Percentiles rank a stretch among this genome's conserved stretches.
Conservation (phyloP, 2,888 invertebrate species). For the Hirtodrosophila histrioides region DNA sequence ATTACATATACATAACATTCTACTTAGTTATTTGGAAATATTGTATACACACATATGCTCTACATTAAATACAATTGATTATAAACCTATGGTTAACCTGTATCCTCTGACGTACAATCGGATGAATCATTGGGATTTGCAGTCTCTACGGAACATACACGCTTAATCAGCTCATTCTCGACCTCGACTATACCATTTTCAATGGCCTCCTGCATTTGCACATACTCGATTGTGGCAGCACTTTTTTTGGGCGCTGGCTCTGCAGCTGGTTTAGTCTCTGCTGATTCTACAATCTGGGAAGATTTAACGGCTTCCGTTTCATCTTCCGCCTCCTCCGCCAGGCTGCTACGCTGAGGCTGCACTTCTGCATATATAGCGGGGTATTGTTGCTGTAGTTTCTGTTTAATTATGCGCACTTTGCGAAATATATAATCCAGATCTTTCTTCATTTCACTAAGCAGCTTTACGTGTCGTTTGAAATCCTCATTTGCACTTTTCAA, state of each 20-base stretch:
- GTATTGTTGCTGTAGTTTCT: conserved; percentile 90
- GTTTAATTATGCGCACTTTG: conserved; percentile 93
- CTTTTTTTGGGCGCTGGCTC: conserved; percentile 58
- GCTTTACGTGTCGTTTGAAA: conserved; percentile 94
- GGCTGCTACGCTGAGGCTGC: conserved; percentile 84
- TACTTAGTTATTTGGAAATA: conserved; percentile 20
- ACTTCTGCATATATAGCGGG: conserved; percentile 89
- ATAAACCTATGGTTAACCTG: conserved; percentile 76
- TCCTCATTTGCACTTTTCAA: conserved; percentile 94
- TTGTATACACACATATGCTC: conserved; percentile 19
- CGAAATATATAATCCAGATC: conserved; percentile 97
- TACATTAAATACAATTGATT: conserved; percentile 28
- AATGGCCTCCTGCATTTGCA: conserved; percentile 84
- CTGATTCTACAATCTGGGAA: conserved; percentile 5
- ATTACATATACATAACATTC: conserved; percentile 49
- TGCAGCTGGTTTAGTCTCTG: conserved; percentile 53
- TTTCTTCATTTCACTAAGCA: conserved; percentile 95
- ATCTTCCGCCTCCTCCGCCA: conserved; percentile 85
- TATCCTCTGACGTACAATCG: conserved; percentile 87
- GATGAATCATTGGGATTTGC: conserved; percentile 88
- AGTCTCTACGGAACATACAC: conserved; percentile 87
- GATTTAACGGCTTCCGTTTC: conserved; percentile 82
- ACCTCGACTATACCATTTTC: conserved; percentile 83
- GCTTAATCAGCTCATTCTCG: conserved; percentile 83
- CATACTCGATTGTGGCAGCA: conserved; percentile 83